Evolutionary conservation across 2,888 invertebrate species (phyloP), one percentile per base, ranked within the genome.

Genomic region (Spatulosminthurus flaviceps): DNA sequence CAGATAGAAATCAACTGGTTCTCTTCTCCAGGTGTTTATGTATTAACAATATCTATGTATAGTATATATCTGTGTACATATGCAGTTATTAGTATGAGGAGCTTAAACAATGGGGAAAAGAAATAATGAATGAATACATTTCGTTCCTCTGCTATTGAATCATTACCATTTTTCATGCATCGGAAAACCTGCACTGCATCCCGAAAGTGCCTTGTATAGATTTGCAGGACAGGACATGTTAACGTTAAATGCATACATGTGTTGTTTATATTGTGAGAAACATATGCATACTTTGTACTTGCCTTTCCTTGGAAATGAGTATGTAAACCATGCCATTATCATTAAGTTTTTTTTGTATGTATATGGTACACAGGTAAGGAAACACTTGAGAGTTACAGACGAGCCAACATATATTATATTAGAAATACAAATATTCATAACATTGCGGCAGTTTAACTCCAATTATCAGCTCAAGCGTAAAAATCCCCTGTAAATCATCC

Each of bases 61-160:
- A n/a, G n/a, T n/a, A n/a, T n/a, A n/a, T n/a, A n/a, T n/a, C n/a
- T n/a, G n/a, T n/a, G n/a, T n/a, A n/a, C n/a, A n/a, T n/a, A 67
- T 29, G 19, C 67, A 67, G 41, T 70, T 70, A 70, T 26, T 70
- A 34, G 70, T 41, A 13, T 4, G n/a, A n/a, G 4, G 9, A 51
- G 5, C 51, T 51, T 41, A 29, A 70, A n/a, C 70, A 29, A 29
- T 34, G 70, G 28, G 19, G 7, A 41, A 28, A 26, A 41, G 51
- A 70, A 70, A 41, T 70, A 70, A 70, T 70, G 70, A 70, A 70
- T 70, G 70, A 70, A 70, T 70, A 70, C 41, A 70, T 70, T 70
- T 41, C 5, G 1, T n/a, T n/a, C n/a, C n/a, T n/a, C n/a, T n/a
- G n/a, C 7, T 51, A 51, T 51, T 51, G 51, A 51, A n/a, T 19